These are phyloP conservation scores for Ptychoptera contaminata DNA, from an alignment of 2,888 invertebrate genomes.

Conservation along the genomic window DNA sequence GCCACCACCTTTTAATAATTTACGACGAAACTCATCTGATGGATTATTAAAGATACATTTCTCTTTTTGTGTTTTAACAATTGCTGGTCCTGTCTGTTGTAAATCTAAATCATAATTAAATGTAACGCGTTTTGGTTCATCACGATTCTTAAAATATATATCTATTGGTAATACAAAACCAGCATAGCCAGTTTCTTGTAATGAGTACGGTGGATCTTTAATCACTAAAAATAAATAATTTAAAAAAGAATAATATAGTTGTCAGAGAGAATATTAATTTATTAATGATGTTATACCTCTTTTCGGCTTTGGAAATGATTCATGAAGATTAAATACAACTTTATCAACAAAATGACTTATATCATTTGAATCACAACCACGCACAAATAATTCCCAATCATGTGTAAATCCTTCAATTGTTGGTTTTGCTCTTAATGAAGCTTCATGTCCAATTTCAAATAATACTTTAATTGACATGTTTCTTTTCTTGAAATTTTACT, in stretches of 20 bases:
- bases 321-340: constrained; percentile 79
- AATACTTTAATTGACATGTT: constrained; percentile 57
- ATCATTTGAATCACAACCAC: constrained; percentile 72
- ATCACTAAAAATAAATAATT: constrained; percentile 48
- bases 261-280: neutral
- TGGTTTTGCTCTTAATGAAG: constrained; percentile 61
- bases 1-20: constrained; percentile 76
- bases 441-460: constrained; percentile 86
- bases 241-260: constrained; percentile 4
- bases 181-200: constrained; percentile 92
- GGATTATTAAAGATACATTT: constrained; percentile 73
- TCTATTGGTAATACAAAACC: constrained; percentile 84
- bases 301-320: constrained; percentile 82
- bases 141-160: constrained; percentile 73
- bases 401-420: constrained; percentile 89
- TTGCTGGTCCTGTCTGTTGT: constrained; percentile 56
- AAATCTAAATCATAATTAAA: constrained; percentile 76
- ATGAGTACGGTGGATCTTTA: constrained; percentile 78
- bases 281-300: constrained; percentile 44
- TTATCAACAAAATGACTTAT: constrained; percentile 86
- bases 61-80: constrained; percentile 57
- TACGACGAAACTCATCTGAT: constrained; percentile 76
- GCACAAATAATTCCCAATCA: constrained; percentile 92
- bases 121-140: constrained; percentile 73
- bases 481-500: neutral